Base-by-base conservation (phyloP, 2,888 invertebrate genomes). In the Mycalesis mineus region DNA sequence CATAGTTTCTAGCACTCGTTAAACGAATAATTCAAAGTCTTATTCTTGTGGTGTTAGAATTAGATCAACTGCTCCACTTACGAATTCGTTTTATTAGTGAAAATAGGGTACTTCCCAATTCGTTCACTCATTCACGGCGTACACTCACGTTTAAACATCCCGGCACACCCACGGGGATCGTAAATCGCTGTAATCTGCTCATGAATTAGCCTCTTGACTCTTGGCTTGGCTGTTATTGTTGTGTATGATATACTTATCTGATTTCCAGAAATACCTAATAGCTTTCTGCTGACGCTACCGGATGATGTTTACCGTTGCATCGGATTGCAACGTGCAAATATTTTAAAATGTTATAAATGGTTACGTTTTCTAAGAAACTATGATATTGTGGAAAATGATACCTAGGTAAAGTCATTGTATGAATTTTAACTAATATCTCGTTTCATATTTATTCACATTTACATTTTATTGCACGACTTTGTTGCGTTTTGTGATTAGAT, bases 41-140 rank as follows among this genome's bases (percentile, higher is more conserved):
- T 22, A 22, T 22, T 22, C 22, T 22, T 4, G 22, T 22, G 22
- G 22, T 22, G 22, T 22, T 22, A 5, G 37, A 60, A 58, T 52
- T 50, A 48, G 48, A 55, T 13, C 57, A 60, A 36, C 47, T 52
- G 53, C 49, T 58, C 62, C 56, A 65, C 58, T 64, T 65, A 57
- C 54, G 57, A 52, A 54, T 59, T 53, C 52, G 39, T 60, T 65
- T 64, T 64, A 65, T 64, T 64, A 63, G 64, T 64, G 63, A 64
- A 68, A 47, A 63, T 65, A 60, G 66, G 64, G 64, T 66, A 66
- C 68, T 66, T 66, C 68, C 67, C 65, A 58, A 61, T 65, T 63
- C 57, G 54, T 59, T 49, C 57, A 60, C 58, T 55, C 61, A 54
- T 51, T 54, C 58, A 60, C 44, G 14, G 37, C 48, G 60, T 58